These are phyloP conservation scores for Sebastes vulpes DNA, from an alignment of 2,797 vertebrate species.

Conservation along the genomic window DNA sequence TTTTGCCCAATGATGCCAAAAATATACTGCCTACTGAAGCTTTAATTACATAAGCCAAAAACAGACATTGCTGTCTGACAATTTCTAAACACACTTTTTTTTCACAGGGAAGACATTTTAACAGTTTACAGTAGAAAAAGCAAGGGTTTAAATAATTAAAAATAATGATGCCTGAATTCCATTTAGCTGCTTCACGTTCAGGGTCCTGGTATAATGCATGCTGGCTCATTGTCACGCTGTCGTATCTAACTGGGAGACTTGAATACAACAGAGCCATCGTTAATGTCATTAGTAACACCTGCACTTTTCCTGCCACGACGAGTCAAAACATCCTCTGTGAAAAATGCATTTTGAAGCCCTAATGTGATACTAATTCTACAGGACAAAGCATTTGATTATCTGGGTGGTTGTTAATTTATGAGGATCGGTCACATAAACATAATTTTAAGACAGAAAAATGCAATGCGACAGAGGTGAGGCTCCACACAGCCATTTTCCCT, in stretches of 20 bases:
- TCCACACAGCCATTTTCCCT: conserved; percentile 7
- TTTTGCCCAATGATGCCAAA: no score
- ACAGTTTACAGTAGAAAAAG: background rate
- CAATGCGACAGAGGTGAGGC: background rate
- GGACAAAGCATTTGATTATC: background rate
- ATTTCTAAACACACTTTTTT: background rate
- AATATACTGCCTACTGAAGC: no score
- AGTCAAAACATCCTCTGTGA: background rate
- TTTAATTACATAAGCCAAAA: background rate
- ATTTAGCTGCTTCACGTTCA: background rate
- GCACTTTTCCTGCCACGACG: background rate
- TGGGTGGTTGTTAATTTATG: background rate
- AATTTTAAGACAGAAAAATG: background rate
- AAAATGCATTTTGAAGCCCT: background rate
- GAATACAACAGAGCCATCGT: background rate
- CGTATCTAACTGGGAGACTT: background rate
- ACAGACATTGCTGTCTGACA: background rate
- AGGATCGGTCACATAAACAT: background rate
- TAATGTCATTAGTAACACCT: background rate
- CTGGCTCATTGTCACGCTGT: background rate
- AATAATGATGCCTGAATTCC: background rate
- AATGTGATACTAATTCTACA: background rate
- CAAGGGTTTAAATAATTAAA: background rate
- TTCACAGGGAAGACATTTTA: background rate
- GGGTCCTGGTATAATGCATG: background rate